phyloP scores from a whole-genome alignment of 1,140 invertebrate species.

The Drosophila neocordata region DNA sequence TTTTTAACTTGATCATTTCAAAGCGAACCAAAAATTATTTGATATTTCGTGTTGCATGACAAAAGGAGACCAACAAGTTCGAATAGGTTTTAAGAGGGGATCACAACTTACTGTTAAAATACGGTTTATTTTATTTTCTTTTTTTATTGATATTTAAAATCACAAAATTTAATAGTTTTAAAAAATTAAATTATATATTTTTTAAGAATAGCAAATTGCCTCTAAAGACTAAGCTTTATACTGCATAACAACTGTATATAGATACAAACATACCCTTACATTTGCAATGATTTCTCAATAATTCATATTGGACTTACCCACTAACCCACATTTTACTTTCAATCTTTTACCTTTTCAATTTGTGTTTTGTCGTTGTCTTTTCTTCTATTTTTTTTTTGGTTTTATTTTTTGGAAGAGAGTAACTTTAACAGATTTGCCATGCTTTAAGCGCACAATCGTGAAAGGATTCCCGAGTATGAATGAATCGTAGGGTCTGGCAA shows the following conservation, averaged over 20 bases:
- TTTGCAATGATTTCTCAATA: neutral
- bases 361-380: too few relatives aligned
- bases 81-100: neutral
- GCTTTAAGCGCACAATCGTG: neutral
- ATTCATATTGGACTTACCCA: neutral
- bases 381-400: neutral
- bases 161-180: too few relatives aligned
- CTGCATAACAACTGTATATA: neutral
- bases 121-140: neutral
- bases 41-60: neutral
- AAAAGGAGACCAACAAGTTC: neutral
- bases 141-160: too few relatives aligned
- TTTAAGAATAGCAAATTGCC: too few relatives aligned
- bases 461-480: constrained; percentile 33
- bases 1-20: too few relatives aligned
- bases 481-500: constrained; percentile 22
- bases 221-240: neutral
- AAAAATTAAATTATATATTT: too few relatives aligned
- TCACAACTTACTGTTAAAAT: neutral
- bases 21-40: neutral
- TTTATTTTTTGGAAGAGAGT: neutral
- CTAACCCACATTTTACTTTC: constrained; percentile 1
- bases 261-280: too few relatives aligned
- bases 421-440: neutral
- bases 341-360: neutral